A percentile compares a stretch with the other conserved stretches of the same genome.
Evolutionary conservation across 1,140 invertebrate species (phyloP).

Genomic region (Drosophila eugracilis): DNA sequence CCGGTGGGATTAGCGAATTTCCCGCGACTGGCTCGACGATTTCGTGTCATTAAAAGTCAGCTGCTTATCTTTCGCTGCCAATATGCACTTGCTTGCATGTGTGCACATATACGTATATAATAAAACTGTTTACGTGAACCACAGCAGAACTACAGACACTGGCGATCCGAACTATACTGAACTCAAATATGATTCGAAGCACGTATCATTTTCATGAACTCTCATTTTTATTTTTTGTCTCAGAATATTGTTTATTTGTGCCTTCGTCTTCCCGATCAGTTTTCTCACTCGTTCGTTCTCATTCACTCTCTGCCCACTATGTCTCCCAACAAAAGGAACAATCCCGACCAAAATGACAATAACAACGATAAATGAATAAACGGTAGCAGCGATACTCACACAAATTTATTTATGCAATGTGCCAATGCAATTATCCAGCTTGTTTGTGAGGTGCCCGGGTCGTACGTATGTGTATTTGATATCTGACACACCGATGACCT

Average conservation of each 20-base stretch:
- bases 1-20: too few species aligned
- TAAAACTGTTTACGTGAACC: too few species aligned
- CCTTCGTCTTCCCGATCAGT: not conserved
- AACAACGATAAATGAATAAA: conserved; percentile 13
- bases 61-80: too few species aligned
- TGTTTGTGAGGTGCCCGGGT: conserved; percentile 3
- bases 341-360: conserved; percentile 17
- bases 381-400: conserved; percentile 23
- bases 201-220: too few species aligned
- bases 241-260: not conserved
- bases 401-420: conserved; percentile 51
- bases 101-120: too few species aligned
- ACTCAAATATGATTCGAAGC: too few species aligned
- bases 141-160: too few species aligned
- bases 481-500: conserved; percentile 34
- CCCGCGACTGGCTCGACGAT: too few species aligned
- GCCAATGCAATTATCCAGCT: conserved; percentile 45
- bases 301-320: not conserved
- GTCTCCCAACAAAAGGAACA: conserved; percentile 11
- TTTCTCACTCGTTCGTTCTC: not conserved
- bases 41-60: too few species aligned
- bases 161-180: too few species aligned
- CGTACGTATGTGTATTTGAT: not conserved
- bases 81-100: too few species aligned
- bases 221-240: not conserved